phyloP scores from a whole-genome alignment of 1,140 invertebrate genomes.

The Microplitis mediator region DNA sequence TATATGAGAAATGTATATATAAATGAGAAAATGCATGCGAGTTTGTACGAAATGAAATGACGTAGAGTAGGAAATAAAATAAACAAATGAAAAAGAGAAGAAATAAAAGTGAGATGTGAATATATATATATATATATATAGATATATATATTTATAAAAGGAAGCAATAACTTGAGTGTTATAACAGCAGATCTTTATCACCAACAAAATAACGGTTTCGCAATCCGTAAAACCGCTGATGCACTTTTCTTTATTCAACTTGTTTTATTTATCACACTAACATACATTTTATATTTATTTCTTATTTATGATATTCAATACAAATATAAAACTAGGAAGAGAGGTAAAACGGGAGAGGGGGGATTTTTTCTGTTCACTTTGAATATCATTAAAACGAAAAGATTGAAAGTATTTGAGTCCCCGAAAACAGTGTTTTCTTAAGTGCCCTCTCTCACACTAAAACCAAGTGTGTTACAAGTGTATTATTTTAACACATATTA shows the following conservation, averaged over 20 bases:
- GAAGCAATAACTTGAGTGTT: constrained; percentile 15
- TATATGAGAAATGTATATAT: not conserved
- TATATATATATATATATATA: too few species aligned
- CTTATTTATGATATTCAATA: not conserved
- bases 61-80: too few species aligned
- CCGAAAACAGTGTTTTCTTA: not conserved
- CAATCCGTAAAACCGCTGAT: not conserved
- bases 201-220: constrained; percentile 3
- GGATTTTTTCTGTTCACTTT: too few species aligned
- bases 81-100: not conserved
- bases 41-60: not conserved
- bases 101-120: not conserved
- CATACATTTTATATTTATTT: not conserved
- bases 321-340: not conserved
- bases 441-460: too few species aligned
- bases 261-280: not conserved
- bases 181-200: constrained; percentile 16
- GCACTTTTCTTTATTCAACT: constrained; percentile 2
- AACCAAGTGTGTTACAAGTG: too few species aligned
- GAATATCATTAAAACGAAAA: too few species aligned
- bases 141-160: not conserved
- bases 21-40: constrained; percentile 3
- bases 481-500: too few species aligned
- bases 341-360: too few species aligned
- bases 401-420: too few species aligned